Evolutionary conservation across 2,113 vertebrate genomes (phyloP).

Genomic region (Acrocephalus kingi): DNA sequence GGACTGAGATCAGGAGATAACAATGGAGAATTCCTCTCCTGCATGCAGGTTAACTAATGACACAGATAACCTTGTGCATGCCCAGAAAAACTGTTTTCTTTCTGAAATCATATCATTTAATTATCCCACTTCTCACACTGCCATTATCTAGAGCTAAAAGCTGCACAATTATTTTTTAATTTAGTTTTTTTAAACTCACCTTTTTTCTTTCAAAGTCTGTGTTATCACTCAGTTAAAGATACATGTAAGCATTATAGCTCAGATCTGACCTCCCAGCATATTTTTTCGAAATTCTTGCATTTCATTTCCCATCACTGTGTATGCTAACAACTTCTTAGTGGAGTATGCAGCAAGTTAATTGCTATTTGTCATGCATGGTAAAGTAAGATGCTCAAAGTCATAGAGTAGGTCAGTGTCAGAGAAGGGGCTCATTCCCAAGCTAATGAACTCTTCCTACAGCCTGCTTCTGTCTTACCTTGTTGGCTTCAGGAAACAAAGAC

Average conservation of each 20-base stretch:
- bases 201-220: constrained; percentile 37
- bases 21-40: constrained; percentile 60
- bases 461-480: constrained; percentile 4
- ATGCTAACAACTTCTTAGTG: constrained; percentile 44
- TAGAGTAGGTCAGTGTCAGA: constrained; percentile 43
- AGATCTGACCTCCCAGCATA: constrained; percentile 18
- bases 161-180: constrained; percentile 60
- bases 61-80: constrained; percentile 72
- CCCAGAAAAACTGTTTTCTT: constrained; percentile 53
- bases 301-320: constrained; percentile 39
- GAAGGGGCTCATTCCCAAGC: neutral
- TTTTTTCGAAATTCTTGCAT: constrained; percentile 1
- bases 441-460: constrained; percentile 14
- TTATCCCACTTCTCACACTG: constrained; percentile 55
- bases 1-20: constrained; percentile 71
- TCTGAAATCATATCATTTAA: constrained; percentile 73
- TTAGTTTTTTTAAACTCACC: constrained; percentile 48
- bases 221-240: constrained; percentile 48
- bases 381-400: constrained; percentile 58
- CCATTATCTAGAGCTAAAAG: constrained; percentile 57
- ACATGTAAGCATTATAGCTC: neutral
- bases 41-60: constrained; percentile 71
- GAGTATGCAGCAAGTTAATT: constrained; percentile 47
- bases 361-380: constrained; percentile 47
- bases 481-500: constrained; percentile 3